These are phyloP conservation scores for Matsumyia berberina DNA, from an alignment of 2,888 invertebrate species.

Conservation along the genomic window DNA sequence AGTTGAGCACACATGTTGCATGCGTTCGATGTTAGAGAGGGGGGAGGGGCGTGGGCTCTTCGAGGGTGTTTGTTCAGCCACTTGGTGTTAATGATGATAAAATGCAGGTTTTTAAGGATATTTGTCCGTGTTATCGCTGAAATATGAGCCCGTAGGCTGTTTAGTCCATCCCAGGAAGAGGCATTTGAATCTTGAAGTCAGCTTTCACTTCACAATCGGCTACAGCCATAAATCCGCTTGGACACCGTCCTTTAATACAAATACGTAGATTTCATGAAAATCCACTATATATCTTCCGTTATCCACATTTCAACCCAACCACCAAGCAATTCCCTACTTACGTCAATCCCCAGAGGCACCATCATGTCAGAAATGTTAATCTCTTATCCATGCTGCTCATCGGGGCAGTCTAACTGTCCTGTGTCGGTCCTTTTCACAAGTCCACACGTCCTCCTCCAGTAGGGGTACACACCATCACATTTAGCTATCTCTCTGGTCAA, in stretches of 20 bases:
- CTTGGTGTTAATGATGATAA: conserved; percentile 22
- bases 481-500: too few relatives aligned
- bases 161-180: too few relatives aligned
- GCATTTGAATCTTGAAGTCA: too few relatives aligned
- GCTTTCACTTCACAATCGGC: too few relatives aligned
- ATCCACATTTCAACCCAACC: too few relatives aligned
- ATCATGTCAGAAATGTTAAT: conserved; percentile 14
- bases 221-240: too few relatives aligned
- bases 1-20: conserved; percentile 63
- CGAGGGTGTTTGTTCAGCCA: background rate
- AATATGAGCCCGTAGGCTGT: background rate
- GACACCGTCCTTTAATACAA: too few relatives aligned
- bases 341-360: background rate
- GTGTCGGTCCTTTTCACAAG: conserved; percentile 10
- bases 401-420: background rate
- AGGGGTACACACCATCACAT: too few relatives aligned
- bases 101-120: background rate
- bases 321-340: background rate
- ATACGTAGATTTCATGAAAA: too few relatives aligned
- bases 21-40: conserved; percentile 12
- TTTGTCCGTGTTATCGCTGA: background rate
- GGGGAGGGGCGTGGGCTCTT: background rate
- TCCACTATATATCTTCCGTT: too few relatives aligned
- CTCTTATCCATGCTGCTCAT: conserved; percentile 18
- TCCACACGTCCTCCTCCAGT: conserved; percentile 10